Evolutionary conservation across 2,888 invertebrate genomes (phyloP), one percentile per base, ranked within the genome.

Genomic region (Synanthedon myopaeformis): DNA sequence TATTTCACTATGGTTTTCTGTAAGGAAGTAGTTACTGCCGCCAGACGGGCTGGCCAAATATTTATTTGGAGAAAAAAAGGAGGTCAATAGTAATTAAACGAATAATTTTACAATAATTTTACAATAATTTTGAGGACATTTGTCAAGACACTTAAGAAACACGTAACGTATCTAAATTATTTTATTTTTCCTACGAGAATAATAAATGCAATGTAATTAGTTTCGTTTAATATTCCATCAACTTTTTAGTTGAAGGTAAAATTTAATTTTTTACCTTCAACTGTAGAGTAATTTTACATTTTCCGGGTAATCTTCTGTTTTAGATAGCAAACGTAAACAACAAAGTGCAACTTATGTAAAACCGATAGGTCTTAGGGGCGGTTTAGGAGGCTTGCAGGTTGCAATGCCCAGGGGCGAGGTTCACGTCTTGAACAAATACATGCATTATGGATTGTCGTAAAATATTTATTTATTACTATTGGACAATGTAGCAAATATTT

Each of bases 281-380:
- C 42, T 45, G 12, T n/a, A 45, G 14, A 12, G 14, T 45, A 45
- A 35, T 13, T 45, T 13, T 45, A 45, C 13, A n/a, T 45, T 13
- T 49, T 49, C 54, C 58, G 60, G 61, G 57, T 57, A 54, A 56
- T 55, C 58, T 60, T 56, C 35, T 58, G 57, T 61, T 60, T 54
- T 53, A 56, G 56, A 48, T 56, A 58, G 59, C 61, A 69, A 58
- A 59, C 61, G 69, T 68, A 67, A 67, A 68, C 65, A 63, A 69
- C 64, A 64, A 66, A 67, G 66, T 61, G 65, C 68, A 67, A 75
- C 67, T 73, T 70, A 74, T 75, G 69, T 70, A 67, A 70, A 74
- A 76, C 71, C 75, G 69, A 76, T 77, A 74, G 65, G 63, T 71
- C 64, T 64, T 65, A 65, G 64, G 66, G 64, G 64, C 64, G 67